Conservation (phyloP, 2,797 vertebrate genomes). For the Phylloscopus collybita region DNA sequence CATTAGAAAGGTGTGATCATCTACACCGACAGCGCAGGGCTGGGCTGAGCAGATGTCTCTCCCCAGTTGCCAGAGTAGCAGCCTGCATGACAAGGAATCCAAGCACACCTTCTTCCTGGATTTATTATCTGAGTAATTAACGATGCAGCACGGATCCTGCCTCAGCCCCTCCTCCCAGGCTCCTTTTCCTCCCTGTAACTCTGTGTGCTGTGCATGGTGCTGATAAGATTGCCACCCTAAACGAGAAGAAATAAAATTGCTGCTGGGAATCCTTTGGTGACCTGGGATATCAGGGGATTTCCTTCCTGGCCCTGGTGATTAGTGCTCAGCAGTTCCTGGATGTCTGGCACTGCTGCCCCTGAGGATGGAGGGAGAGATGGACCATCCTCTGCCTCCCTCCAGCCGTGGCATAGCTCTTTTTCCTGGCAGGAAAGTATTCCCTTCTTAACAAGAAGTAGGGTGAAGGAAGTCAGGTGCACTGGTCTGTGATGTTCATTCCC, state of each 20-base stretch:
- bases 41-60: slow-evolving; percentile 48
- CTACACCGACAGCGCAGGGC: not conserved
- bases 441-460: not conserved
- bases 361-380: not conserved
- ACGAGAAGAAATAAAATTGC: not conserved
- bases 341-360: not conserved
- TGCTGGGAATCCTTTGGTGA: not conserved
- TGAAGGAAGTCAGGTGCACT: not conserved
- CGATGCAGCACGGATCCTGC: not conserved
- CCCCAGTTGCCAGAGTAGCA: slow-evolving; percentile 28
- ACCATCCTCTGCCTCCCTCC: not conserved
- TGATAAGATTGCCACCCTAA: not conserved
- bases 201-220: accelerated
- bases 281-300: not conserved
- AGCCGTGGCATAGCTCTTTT: accelerated
- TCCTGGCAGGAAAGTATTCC: not conserved
- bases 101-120: slow-evolving; percentile 22
- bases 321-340: not conserved
- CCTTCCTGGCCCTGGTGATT: not conserved
- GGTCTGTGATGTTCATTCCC: not conserved
- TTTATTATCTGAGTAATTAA: not conserved
- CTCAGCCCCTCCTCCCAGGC: not conserved
- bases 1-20: slow-evolving; percentile 39
- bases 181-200: not conserved
- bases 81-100: not conserved